Evolutionary conservation across 2,113 vertebrate genomes (phyloP).

Genomic region (Tachysurus vachellii): DNA sequence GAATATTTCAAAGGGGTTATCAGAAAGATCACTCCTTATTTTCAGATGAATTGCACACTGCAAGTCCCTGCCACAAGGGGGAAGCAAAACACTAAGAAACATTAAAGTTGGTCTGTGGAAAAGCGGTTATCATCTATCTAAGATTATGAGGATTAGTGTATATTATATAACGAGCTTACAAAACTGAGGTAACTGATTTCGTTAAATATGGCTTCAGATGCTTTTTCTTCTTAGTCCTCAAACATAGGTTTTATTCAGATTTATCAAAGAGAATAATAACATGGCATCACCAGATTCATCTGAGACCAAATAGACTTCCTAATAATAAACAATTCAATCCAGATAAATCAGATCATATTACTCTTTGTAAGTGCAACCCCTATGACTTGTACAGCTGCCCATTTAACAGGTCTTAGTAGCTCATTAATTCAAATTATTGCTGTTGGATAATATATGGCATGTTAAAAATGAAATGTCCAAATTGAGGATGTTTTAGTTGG

Average conservation of each 20-base stretch:
- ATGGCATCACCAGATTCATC: too few relatives aligned
- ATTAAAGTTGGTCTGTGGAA: not conserved
- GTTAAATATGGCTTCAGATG: not conserved
- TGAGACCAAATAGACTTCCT: not conserved
- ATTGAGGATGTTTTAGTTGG: not conserved
- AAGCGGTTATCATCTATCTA: not conserved
- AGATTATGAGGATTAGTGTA: not conserved
- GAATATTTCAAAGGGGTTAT: not conserved
- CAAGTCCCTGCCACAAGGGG: not conserved
- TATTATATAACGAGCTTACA: not conserved
- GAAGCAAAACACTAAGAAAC: slow-evolving; percentile 15
- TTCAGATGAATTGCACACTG: not conserved
- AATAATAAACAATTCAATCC: not conserved
- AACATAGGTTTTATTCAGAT: not conserved
- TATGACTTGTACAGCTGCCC: not conserved
- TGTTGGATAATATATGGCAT: not conserved
- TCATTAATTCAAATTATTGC: not conserved
- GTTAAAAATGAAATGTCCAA: not conserved
- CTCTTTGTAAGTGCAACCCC: not conserved
- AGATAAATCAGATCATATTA: not conserved
- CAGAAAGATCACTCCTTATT: not conserved
- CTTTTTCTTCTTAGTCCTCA: not conserved
- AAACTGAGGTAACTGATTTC: not conserved
- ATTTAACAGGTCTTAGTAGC: not conserved
- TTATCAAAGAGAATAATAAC: too few relatives aligned